These are phyloP conservation scores for Hafferia zeledoni DNA, from an alignment of 2,797 vertebrate species.

Conservation along the genomic window DNA sequence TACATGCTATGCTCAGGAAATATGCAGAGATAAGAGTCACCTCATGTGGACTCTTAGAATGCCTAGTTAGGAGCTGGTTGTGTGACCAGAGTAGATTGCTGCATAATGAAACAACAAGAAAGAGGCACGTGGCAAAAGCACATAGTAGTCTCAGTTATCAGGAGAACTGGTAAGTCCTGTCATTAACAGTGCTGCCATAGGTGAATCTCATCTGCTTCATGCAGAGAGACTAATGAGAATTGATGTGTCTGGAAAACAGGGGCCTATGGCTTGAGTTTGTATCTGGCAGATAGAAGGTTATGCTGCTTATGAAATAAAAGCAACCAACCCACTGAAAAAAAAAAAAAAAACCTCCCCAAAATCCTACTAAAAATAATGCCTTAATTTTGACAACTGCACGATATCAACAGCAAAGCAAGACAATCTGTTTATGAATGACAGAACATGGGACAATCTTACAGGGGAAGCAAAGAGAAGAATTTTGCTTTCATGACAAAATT, in stretches of 20 bases:
- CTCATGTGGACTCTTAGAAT: background rate
- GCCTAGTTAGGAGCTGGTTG: background rate
- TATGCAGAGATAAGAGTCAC: background rate
- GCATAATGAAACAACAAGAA: background rate
- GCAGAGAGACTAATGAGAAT: background rate
- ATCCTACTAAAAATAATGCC: background rate
- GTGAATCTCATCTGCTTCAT: background rate
- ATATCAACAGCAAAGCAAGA: background rate
- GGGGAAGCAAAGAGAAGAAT: background rate
- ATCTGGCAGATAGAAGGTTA: background rate
- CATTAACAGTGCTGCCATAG: background rate
- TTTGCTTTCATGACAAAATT: background rate
- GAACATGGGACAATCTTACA: background rate
- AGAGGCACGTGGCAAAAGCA: background rate
- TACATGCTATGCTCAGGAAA: background rate
- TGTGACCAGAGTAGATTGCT: background rate
- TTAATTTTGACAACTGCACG: background rate
- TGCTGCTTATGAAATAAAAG: background rate
- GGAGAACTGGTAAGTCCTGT: background rate
- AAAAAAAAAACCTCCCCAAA: accelerated
- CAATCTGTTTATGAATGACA: background rate
- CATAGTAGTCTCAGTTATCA: background rate
- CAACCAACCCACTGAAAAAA: background rate
- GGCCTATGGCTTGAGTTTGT: background rate
- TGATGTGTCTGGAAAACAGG: background rate